These are phyloP conservation scores for Drosophila micromelanica DNA, from an alignment of 1,140 invertebrate species.

Conservation along the genomic window DNA sequence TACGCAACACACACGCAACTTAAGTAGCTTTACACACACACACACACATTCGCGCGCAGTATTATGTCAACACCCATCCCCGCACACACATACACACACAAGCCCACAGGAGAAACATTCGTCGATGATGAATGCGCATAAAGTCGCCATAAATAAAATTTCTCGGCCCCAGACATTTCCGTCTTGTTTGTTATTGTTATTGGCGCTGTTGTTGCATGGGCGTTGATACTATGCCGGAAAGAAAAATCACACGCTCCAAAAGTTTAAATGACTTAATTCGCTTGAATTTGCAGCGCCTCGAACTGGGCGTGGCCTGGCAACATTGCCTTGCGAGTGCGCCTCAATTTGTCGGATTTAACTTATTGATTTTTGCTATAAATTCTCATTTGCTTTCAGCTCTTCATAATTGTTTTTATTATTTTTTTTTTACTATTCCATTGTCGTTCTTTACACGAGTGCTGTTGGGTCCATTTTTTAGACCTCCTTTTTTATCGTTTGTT, in stretches of 20 bases:
- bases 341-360: conserved; percentile 40
- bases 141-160: conserved; percentile 77
- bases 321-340: background rate
- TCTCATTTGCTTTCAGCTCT: conserved; percentile 5
- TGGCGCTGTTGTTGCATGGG: conserved; percentile 20
- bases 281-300: conserved; percentile 39
- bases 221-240: conserved; percentile 71
- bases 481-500: background rate
- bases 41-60: conserved; percentile 1
- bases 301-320: conserved; percentile 16
- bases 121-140: conserved; percentile 77
- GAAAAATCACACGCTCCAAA: conserved; percentile 74
- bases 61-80: conserved; percentile 35
- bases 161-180: conserved; percentile 52
- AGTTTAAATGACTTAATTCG: conserved; percentile 82
- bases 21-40: conserved; percentile 66
- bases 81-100: conserved; percentile 15
- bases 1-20: conserved; percentile 44
- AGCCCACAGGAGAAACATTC: conserved; percentile 33
- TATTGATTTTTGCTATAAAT: conserved; percentile 23
- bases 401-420: conserved; percentile 31
- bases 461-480: background rate
- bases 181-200: conserved; percentile 47
- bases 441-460: conserved; percentile 1
- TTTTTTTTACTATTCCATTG: background rate